Base-by-base conservation (phyloP, 2,113 vertebrate genomes). In the Ellobius talpinus region DNA sequence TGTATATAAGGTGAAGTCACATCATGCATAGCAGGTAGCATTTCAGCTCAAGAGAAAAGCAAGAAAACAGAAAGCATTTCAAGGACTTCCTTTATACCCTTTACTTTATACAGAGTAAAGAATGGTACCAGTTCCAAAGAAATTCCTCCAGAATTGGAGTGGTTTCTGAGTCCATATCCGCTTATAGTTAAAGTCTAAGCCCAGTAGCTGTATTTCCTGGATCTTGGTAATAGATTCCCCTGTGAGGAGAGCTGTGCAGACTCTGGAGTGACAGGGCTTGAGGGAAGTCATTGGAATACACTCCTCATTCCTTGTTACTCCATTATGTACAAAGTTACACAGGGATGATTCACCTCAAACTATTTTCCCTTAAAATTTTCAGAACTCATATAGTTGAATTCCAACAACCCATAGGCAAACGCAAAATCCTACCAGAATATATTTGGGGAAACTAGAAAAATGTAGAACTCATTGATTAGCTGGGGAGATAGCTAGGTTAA, bases 171-270 rank as follows among this genome's bases (percentile, higher is more conserved):
- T 45, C 26, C 31, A 13, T 31, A 63, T 23, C 14, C 24, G 12
- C 77, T 52, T 76, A 33, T 87, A 47, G 45, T 82, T 77, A 76
- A 26, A 65, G 4, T 4, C 12, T 17, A 76, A 5, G 7, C 9
- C 55, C 58, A 91, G 61, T 52, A 26, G 26, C 42, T 23, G 21
- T 6, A 7, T 68, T 65, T 89, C 12, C 66, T 65, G 2, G 14
- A 31, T 47, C 5, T 50, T 66, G 23, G 36, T 45, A 5, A 24
- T 47, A 77, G 52, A 58, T 45, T 17, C 19, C 72, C 16, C 31
- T 7, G 31, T 29, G 24, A 21, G 3, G 9, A 52, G n/a, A 50
- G 7, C 9, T 23, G 5, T 3, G 1, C 5, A 45, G 2, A 47
- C 7, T 68, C 55, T 52, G 65, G 39, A 39, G 0, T 58, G n/a